Base-by-base conservation (phyloP, 2,113 vertebrate species). In the Cygnus buccinator region DNA sequence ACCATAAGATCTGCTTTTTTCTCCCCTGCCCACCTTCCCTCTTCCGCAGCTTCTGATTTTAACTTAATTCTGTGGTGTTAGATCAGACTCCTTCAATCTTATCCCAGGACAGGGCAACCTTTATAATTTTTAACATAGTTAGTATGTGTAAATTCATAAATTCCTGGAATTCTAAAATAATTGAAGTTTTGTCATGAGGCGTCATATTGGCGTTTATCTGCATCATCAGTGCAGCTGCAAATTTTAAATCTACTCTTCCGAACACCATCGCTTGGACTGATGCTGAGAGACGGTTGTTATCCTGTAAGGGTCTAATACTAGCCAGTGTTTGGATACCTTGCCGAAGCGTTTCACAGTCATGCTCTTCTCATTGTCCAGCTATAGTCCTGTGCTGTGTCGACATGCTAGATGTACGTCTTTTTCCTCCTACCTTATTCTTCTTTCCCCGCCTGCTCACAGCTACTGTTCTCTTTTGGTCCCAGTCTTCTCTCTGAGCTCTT, bases 191-290 rank as follows among this genome's bases (percentile, higher is more conserved):
- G 16, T 52, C 55, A 46, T 55, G n/a, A 39, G 26, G 4, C 29
- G n/a, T 59, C 29, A 7, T 43, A 10, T 65, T 70, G 74, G 16
- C 25, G 3, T 63, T 70, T 65, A 22, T 35, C 25, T 55, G 13
- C 6, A 0, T 68, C 6, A 19, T 89, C 20, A 67, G 20, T n/a
- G 26, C 0, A 0, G 15, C 29, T 82, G 35, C 10, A 44, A 3
- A 28, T 77, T 71, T 76, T 19, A 44, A 61, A 46, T 67, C 35
- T 86, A 7, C 44, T 8, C 3, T 76, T 65, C n/a, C 61, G 43
- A 65, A 35, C 63, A 43, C 39, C 18, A 52, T 37, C 28, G 20
- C 20, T 33, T 82, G 52, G 11, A 28, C 46, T 73, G 46, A 29
- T 62, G 18, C 39, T 39, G 46, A 66, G 16, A 15, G 11, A 46